Evolutionary conservation across 1,140 invertebrate genomes (phyloP), one percentile per base, ranked within the genome.

Genomic region (Drosophila teissieri): DNA sequence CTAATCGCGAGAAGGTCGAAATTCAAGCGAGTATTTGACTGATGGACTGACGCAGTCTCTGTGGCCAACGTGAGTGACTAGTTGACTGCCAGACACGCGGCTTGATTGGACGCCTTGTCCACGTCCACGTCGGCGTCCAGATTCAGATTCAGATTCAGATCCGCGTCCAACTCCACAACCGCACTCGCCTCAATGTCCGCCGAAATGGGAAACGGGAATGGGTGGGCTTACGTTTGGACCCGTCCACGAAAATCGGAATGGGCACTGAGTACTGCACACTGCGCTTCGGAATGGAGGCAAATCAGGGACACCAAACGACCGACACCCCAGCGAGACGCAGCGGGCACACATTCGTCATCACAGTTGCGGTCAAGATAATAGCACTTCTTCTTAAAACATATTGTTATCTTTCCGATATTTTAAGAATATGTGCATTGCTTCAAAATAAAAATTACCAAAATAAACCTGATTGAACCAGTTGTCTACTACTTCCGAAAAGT

Each of bases 41-140:
- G 85, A 74, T 70, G 60, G 72, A 76, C 52, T 81, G 67, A 76
- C 65, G 69, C 63, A 75, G 69, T 76, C 58, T 49, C 62, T 64
- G 40, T 44, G 63, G 53, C 39, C 64, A 24, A 56, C 77, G 52
- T 77, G 64, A 77, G 64, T 63, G 73, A 77, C 74, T 62, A 57
- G 62, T 67, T 77, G 73, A 78, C 64, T 77, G 74, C 49, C 53
- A 74, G 73, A 77, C 57, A 80, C 54, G 51, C 73, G 63, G 68
- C 73, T 85, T 86, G 73, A 85, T 84, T 84, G 81, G 55, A 46
- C 49, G 57, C 77, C 77, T 80, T 69, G 67, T 80, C 69, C 76
- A 48, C 22, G 22, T 22, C 22, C 22, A 24, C 49, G 51, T 51
- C 63, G 15, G 27, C 55, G 19, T 56, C 36, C 57, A 10, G 27